Conservation (phyloP, 2,797 vertebrate species). For the Melanogrammus aeglefinus region DNA sequence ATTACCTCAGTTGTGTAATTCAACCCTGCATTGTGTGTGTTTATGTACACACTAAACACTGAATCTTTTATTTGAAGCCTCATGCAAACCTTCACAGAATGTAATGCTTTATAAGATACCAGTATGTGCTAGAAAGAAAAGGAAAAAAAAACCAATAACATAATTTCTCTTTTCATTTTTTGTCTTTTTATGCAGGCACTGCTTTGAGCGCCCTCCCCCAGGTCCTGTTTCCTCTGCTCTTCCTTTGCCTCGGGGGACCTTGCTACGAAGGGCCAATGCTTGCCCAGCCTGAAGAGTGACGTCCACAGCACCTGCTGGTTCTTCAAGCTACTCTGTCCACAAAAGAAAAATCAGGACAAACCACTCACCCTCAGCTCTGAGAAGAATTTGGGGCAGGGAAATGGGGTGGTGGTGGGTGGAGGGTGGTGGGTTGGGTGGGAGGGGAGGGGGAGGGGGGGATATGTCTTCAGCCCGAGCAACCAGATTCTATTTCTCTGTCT, state of each 20-base stretch:
- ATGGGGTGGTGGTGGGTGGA: slow-evolving; percentile 54
- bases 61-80: not conserved
- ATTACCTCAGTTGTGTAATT: slow-evolving; percentile 29
- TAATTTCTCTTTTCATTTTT: slow-evolving; percentile 12
- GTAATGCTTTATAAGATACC: not conserved
- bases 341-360: slow-evolving; percentile 74
- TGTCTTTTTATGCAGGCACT: slow-evolving; percentile 69
- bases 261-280: slow-evolving; percentile 76
- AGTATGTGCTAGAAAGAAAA: not conserved
- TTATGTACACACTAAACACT: slow-evolving; percentile 28
- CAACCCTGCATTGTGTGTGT: slow-evolving; percentile 14
- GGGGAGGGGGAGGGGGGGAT: not conserved
- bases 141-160: not conserved
- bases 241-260: slow-evolving; percentile 82
- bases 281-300: slow-evolving; percentile 82
- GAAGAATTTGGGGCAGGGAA: slow-evolving; percentile 72
- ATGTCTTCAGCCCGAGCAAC: slow-evolving; percentile 71
- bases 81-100: not conserved
- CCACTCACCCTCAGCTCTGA: slow-evolving; percentile 79
- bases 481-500: slow-evolving; percentile 79
- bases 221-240: slow-evolving; percentile 84
- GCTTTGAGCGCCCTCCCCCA: slow-evolving; percentile 78
- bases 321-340: slow-evolving; percentile 85
- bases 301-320: slow-evolving; percentile 83
- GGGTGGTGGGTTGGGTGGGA: not conserved